Percentiles rank a stretch among this genome's conserved stretches.
Conservation (phyloP, 2,113 vertebrate genomes). For the Callopanchax toddi region DNA sequence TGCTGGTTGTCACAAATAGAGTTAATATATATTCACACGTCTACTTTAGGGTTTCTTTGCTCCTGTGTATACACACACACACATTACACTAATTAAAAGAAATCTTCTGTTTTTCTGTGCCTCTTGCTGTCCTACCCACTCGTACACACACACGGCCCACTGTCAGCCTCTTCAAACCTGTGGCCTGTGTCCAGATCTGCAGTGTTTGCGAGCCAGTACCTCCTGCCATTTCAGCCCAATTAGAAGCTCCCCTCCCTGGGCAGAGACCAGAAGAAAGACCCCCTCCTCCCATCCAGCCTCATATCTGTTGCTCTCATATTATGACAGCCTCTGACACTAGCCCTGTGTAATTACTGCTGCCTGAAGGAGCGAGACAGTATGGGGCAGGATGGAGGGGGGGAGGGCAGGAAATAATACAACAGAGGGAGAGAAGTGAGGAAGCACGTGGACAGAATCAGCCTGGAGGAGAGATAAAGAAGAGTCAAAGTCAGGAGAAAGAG, state of each 20-base stretch:
- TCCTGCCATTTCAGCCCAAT: constrained; percentile 70
- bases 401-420: constrained; percentile 5
- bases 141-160: constrained; percentile 9
- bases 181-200: constrained; percentile 63
- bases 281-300: constrained; percentile 38
- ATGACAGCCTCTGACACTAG: constrained; percentile 62
- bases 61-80: not conserved
- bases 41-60: not conserved
- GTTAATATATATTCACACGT: not conserved
- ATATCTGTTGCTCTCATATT: constrained; percentile 48
- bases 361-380: constrained; percentile 40
- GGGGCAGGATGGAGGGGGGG: constrained; percentile 11
- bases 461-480: not conserved
- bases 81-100: constrained; percentile 10
- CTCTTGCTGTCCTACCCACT: not conserved
- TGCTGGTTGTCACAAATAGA: too few relatives aligned
- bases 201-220: constrained; percentile 54
- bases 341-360: constrained; percentile 61
- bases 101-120: constrained; percentile 2
- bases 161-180: constrained; percentile 51
- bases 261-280: constrained; percentile 25
- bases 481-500: not conserved
- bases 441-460: constrained; percentile 2
- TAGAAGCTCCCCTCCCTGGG: constrained; percentile 61
- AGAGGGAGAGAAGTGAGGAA: not conserved